These are phyloP conservation scores for Dendrocopos noguchii DNA, from an alignment of 2,113 vertebrate species.

Conservation along the genomic window DNA sequence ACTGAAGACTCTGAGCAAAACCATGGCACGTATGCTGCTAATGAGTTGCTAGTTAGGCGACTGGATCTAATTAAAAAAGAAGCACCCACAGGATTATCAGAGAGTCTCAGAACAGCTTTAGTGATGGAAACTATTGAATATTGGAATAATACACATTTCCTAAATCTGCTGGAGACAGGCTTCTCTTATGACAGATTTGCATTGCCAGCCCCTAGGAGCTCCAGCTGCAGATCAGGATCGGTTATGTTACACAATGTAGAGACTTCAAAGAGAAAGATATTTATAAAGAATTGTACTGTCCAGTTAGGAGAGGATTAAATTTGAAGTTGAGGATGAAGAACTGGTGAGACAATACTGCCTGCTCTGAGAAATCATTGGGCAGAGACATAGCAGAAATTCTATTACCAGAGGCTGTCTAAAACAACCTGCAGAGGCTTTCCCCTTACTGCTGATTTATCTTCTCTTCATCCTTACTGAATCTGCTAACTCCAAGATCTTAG, in stretches of 20 bases:
- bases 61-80: not conserved
- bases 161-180: not conserved
- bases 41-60: not conserved
- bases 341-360: not conserved
- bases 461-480: not conserved
- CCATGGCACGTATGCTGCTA: not conserved
- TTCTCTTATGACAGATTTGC: not conserved
- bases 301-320: not conserved
- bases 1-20: not conserved
- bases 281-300: not conserved
- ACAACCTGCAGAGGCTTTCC: not conserved
- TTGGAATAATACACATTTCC: not conserved
- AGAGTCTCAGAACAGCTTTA: not conserved
- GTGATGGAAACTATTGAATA: not conserved
- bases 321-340: not conserved
- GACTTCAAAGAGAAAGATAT: not conserved
- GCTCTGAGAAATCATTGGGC: not conserved
- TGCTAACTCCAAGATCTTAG: not conserved
- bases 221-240: not conserved
- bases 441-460: not conserved
- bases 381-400: not conserved
- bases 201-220: not conserved
- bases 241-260: not conserved
- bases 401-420: not conserved
- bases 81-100: not conserved